Conservation (phyloP, 35 echinoderm and acorn worm genomes). For the Nesometra sesokonis region DNA sequence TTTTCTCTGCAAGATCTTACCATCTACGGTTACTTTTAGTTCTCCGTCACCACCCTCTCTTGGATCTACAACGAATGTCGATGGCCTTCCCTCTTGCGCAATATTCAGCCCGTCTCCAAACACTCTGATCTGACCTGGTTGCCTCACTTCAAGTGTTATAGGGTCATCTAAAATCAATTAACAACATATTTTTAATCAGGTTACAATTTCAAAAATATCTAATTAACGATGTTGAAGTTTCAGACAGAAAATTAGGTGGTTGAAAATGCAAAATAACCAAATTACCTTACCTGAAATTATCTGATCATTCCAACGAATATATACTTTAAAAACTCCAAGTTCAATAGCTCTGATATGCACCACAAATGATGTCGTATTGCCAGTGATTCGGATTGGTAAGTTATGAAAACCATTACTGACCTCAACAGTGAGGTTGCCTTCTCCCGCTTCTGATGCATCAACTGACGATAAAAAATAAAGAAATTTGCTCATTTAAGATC, state of each 20-base stretch:
- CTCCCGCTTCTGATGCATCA: constrained; percentile 76
- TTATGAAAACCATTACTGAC: constrained; percentile 54
- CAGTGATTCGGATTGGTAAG: constrained; percentile 52
- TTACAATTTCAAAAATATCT: too few relatives aligned
- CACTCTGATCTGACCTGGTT: constrained; percentile 42
- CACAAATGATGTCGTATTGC: constrained; percentile 46
- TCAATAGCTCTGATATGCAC: constrained; percentile 74
- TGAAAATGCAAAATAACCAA: too few relatives aligned
- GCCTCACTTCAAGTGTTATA: constrained; percentile 63
- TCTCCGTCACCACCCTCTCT: constrained; percentile 53
- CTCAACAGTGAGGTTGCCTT: constrained; percentile 64
- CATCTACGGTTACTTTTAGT: constrained; percentile 81
- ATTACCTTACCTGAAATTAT: constrained; percentile 74
- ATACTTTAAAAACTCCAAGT: constrained; percentile 45
- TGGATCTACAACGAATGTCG: constrained; percentile 60
- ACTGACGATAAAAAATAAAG: constrained; percentile 26
- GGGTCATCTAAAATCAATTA: constrained; percentile 87
- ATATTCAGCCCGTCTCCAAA: constrained; percentile 53
- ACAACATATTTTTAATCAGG: too few relatives aligned
- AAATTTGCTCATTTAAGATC: too few relatives aligned
- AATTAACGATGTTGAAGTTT: too few relatives aligned
- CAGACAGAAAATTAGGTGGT: too few relatives aligned
- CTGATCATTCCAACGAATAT: constrained; percentile 69
- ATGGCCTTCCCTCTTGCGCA: constrained; percentile 48
- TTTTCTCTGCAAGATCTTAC: too few relatives aligned